Conservation (phyloP, 64 coral and sea anemone genomes). For the Hydrozoanthus tunicans region DNA sequence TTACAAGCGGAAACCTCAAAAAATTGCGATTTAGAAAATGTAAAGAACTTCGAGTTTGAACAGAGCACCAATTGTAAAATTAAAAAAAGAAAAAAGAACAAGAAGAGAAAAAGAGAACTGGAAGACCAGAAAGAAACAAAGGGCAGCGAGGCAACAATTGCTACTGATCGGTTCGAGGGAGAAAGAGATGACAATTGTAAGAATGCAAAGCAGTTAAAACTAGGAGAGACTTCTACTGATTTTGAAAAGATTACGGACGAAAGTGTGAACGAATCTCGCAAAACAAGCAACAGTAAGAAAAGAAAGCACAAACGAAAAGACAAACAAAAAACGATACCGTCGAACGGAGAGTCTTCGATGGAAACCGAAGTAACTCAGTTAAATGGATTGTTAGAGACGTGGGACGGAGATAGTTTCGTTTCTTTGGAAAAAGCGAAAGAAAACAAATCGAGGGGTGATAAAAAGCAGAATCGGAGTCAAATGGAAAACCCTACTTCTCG, state of each 20-base stretch:
- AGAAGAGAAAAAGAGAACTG: neutral
- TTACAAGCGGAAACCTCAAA: neutral
- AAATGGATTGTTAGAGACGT: neutral
- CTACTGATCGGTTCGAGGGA: neutral
- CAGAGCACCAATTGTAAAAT: no score
- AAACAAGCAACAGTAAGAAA: neutral
- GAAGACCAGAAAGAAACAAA: neutral
- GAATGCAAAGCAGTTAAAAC: neutral
- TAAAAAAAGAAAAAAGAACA: neutral
- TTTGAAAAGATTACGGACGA: neutral
- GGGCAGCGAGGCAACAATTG: neutral
- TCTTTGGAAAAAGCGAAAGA: neutral
- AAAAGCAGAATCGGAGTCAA: neutral
- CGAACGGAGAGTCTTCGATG: neutral
- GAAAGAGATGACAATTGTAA: neutral
- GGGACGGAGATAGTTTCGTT: neutral
- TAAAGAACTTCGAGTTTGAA: no score
- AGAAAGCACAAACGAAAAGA: neutral
- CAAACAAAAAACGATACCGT: neutral
- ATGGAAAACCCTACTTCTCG: no score
- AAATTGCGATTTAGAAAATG: no score
- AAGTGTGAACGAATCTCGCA: neutral
- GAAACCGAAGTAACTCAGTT: neutral
- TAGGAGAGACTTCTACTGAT: neutral
- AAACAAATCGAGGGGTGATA: neutral